These are phyloP conservation scores for Busseola fusca DNA, from an alignment of 2,888 invertebrate species.

Conservation along the genomic window DNA sequence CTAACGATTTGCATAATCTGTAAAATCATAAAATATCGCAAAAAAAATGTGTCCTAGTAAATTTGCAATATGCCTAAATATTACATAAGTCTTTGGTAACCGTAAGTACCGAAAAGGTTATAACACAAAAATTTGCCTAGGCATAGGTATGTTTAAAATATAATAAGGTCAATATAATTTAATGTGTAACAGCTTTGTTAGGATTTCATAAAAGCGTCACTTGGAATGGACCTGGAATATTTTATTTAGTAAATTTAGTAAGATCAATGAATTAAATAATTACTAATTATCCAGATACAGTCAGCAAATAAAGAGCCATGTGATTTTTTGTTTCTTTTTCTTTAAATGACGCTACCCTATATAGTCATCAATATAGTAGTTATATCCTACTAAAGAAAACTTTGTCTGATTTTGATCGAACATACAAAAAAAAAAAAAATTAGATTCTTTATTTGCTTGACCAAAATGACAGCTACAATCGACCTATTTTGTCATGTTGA, in stretches of 20 bases:
- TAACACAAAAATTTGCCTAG: conserved; percentile 23
- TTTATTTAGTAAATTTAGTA: not conserved
- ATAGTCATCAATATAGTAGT: no score
- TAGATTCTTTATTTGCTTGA: no score
- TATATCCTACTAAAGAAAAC: no score
- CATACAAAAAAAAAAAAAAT: no score
- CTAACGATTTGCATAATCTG: not conserved
- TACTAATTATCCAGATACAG: not conserved
- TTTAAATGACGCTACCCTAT: not conserved
- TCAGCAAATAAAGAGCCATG: not conserved
- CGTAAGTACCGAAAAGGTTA: not conserved
- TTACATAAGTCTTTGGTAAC: not conserved
- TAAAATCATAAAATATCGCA: not conserved
- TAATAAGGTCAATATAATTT: conserved; percentile 16
- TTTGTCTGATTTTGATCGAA: no score
- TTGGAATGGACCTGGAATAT: not conserved
- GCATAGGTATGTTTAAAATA: conserved; percentile 5
- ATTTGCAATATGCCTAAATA: not conserved
- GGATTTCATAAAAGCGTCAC: conserved; percentile 37
- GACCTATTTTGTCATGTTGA: no score
- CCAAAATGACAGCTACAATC: no score
- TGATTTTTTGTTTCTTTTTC: not conserved
- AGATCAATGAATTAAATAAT: not conserved
- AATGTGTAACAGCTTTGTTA: conserved; percentile 31
- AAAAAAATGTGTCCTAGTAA: conserved; percentile 29